A percentile compares a stretch with the other conserved stretches of the same genome.
Conservation (phyloP, 2,113 vertebrate genomes). For the Clinocottus analis region DNA sequence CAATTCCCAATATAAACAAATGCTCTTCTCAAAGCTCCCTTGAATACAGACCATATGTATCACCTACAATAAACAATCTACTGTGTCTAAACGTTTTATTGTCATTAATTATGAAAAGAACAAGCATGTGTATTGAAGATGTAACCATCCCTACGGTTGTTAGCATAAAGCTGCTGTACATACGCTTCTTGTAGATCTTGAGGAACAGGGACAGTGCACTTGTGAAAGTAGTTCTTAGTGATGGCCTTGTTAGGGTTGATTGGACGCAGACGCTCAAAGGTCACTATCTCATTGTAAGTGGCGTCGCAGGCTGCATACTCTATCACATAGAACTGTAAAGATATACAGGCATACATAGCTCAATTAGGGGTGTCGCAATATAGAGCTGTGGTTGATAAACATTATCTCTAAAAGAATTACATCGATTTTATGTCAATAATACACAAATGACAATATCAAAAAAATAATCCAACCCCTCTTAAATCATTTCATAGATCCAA, state of each 20-base stretch:
- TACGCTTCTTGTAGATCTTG: constrained; percentile 89
- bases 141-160: background rate
- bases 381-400: background rate
- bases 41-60: background rate
- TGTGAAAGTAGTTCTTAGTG: constrained; percentile 88
- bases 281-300: constrained; percentile 94
- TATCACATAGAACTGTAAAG: constrained; percentile 90
- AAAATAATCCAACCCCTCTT: background rate
- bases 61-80: background rate
- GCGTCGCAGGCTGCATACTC: constrained; percentile 92
- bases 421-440: background rate
- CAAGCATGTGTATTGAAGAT: background rate
- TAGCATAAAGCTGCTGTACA: constrained; percentile 37
- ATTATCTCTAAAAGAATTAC: background rate
- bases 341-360: constrained; percentile 11
- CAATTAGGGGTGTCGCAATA: background rate
- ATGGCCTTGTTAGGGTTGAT: constrained; percentile 89
- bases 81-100: background rate
- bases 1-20: background rate
- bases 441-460: background rate
- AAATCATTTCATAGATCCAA: background rate
- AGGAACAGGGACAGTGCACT: constrained; percentile 88
- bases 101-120: background rate
- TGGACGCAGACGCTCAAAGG: constrained; percentile 89
- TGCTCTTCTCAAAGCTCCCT: background rate